Conservation (phyloP, 2,888 invertebrate genomes). For the Diaphora mendica region DNA sequence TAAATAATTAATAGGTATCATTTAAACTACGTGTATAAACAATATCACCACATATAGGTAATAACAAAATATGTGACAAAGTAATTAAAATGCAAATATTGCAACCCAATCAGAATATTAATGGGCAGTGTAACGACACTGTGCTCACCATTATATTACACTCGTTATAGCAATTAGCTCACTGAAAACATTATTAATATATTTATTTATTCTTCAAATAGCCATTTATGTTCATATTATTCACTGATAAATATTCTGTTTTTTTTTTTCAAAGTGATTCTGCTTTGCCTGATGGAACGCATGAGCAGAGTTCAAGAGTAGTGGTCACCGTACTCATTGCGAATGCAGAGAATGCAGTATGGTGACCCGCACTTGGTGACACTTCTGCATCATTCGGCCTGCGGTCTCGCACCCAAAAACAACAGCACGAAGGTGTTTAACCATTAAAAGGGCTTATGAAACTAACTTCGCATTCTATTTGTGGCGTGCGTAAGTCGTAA, state of each 20-base stretch:
- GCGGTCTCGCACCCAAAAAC: no score
- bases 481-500: no score
- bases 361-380: no score
- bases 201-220: background rate
- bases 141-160: background rate
- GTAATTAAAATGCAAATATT: slow-evolving; percentile 19
- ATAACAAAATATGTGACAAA: background rate
- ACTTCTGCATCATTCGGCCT: no score
- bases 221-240: background rate
- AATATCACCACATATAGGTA: background rate
- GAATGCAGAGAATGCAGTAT: no score
- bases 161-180: background rate
- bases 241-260: no score
- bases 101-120: slow-evolving; percentile 13
- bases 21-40: background rate
- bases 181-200: background rate
- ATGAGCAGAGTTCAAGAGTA: background rate
- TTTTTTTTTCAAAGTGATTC: no score
- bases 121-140: background rate
- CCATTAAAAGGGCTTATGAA: no score
- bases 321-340: no score
- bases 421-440: no score
- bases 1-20: background rate
- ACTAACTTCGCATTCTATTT: no score
- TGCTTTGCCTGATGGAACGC: background rate